Conservation (phyloP, 2,113 vertebrate species). For the Hiodon tergisus region DNA sequence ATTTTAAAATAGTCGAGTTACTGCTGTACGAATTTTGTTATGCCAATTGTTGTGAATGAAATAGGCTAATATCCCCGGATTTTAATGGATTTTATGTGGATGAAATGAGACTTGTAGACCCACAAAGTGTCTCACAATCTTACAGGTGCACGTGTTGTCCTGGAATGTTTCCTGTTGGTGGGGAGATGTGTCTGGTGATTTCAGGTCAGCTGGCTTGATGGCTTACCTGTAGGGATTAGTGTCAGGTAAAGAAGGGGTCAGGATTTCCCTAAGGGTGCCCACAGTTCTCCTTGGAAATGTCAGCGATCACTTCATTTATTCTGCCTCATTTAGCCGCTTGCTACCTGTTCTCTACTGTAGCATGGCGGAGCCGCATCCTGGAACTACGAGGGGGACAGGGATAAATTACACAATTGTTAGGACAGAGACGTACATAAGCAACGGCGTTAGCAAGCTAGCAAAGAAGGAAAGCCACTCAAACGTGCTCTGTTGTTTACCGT, state of each 20-base stretch:
- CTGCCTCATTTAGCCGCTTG: constrained; percentile 7
- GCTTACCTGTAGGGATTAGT: constrained; percentile 6
- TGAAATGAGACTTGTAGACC: neutral
- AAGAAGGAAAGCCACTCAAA: too few relatives aligned
- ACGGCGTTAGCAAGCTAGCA: too few relatives aligned
- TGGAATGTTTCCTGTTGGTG: too few relatives aligned
- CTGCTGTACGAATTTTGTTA: too few relatives aligned
- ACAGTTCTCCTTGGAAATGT: constrained; percentile 20
- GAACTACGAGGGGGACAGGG: neutral
- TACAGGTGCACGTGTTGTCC: too few relatives aligned
- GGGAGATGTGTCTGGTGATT: constrained; percentile 9
- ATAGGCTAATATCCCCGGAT: neutral
- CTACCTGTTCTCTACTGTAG: neutral
- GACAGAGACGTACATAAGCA: too few relatives aligned
- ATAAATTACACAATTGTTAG: too few relatives aligned
- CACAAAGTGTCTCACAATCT: too few relatives aligned
- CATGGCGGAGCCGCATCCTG: neutral
- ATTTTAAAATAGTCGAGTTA: too few relatives aligned
- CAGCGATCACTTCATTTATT: constrained; percentile 26
- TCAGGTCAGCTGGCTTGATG: constrained; percentile 15
- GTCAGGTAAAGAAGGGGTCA: neutral
- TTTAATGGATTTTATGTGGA: neutral
- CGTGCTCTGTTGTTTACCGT: neutral
- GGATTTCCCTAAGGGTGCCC: neutral
- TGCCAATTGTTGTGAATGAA: constrained; percentile 4